These are phyloP conservation scores for Hemicordylus capensis DNA, from an alignment of 2,113 vertebrate species.

Conservation along the genomic window DNA sequence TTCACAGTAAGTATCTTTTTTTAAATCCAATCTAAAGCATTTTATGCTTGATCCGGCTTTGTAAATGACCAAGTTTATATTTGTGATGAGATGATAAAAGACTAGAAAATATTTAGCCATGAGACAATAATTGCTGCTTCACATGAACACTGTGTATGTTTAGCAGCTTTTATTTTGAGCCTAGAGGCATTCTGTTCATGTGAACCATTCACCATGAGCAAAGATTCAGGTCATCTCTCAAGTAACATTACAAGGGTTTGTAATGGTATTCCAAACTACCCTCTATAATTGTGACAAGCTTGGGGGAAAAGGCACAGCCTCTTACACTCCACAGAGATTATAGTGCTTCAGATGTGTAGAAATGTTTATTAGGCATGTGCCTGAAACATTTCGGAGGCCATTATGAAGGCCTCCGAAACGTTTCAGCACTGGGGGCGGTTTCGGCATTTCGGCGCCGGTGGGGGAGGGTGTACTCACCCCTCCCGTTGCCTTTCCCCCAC, in stretches of 20 bases:
- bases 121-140: background rate
- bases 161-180: background rate
- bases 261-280: background rate
- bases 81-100: background rate
- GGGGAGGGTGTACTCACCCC: too few species aligned
- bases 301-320: background rate
- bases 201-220: background rate
- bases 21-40: background rate
- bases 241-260: background rate
- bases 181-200: background rate
- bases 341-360: too few species aligned
- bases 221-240: background rate
- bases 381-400: too few species aligned
- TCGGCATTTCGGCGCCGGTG: too few species aligned
- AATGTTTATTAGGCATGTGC: too few species aligned
- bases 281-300: background rate
- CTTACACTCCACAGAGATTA: too few species aligned
- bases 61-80: background rate
- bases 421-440: too few species aligned
- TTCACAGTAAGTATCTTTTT: conserved; percentile 8
- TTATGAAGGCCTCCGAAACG: too few species aligned
- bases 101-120: background rate
- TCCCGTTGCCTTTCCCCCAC: too few species aligned
- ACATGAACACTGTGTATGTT: background rate
- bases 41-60: background rate